These are phyloP conservation scores for Proisotoma minuta DNA, from an alignment of 2,888 invertebrate species.

Conservation along the genomic window DNA sequence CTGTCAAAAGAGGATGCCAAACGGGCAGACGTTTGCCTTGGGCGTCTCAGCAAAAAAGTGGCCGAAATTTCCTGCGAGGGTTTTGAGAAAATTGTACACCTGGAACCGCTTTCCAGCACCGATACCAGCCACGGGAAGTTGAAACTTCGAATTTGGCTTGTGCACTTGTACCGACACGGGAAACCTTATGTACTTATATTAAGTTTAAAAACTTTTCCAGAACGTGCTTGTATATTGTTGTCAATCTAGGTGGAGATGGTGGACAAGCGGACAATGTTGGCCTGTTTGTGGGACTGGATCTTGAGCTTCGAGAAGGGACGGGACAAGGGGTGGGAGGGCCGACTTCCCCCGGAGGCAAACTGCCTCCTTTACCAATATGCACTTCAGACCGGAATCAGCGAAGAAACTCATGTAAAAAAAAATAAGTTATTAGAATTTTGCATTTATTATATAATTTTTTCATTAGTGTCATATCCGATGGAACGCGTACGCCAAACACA, in stretches of 20 bases:
- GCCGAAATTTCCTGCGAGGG: conserved; percentile 38
- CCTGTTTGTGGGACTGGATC: conserved; percentile 41
- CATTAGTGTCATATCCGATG: conserved; percentile 39
- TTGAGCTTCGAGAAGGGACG: conserved; percentile 19
- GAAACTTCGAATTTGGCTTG: conserved; percentile 40
- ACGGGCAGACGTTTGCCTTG: conserved; percentile 36
- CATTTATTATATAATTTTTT: too few relatives aligned
- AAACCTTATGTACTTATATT: conserved; percentile 36
- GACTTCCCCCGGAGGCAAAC: conserved; percentile 39
- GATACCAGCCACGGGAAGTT: conserved; percentile 27
- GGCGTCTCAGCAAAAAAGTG: conserved; percentile 37
- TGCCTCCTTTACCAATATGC: conserved; percentile 43
- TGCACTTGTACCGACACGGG: conserved; percentile 43
- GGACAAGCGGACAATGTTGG: conserved; percentile 36
- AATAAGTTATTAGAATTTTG: too few relatives aligned
- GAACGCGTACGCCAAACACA: conserved; percentile 43
- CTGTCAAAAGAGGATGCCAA: conserved; percentile 8
- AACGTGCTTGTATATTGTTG: background rate
- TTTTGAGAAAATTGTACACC: conserved; percentile 17
- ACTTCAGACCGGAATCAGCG: conserved; percentile 44
- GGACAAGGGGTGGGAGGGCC: conserved; percentile 36
- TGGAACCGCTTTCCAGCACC: conserved; percentile 27
- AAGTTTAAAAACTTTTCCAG: background rate
- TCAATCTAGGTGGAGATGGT: conserved; percentile 28
- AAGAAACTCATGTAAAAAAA: conserved; percentile 41